A percentile compares a stretch with the other conserved stretches of the same genome.
Evolutionary conservation across 2,113 vertebrate species (phyloP).

Genomic region (Nothoprocta pentlandii): DNA sequence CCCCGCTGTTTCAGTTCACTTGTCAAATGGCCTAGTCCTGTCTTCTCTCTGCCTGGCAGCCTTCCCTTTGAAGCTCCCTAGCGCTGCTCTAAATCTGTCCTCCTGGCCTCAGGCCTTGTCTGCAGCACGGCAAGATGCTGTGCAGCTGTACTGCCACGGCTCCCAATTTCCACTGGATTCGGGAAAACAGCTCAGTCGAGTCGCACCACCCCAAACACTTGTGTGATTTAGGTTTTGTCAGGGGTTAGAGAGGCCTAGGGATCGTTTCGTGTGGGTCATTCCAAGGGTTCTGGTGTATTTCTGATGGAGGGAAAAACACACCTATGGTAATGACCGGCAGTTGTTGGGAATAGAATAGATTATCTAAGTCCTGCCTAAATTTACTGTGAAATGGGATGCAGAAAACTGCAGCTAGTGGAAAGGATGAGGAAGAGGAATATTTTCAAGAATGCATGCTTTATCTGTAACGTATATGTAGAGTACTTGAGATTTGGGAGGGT

Average conservation of each 20-base stretch:
- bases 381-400: background rate
- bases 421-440: background rate
- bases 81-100: slow-evolving; percentile 21
- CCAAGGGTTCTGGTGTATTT: background rate
- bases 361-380: background rate
- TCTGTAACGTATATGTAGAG: background rate
- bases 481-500: background rate
- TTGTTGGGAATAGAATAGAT: background rate
- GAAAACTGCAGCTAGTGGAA: background rate
- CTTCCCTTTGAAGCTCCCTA: slow-evolving; percentile 56
- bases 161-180: background rate
- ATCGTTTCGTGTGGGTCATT: background rate
- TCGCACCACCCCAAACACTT: background rate
- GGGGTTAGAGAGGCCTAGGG: background rate
- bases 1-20: slow-evolving; percentile 49
- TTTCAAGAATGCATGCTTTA: background rate
- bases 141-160: slow-evolving; percentile 4
- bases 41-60: slow-evolving; percentile 36
- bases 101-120: background rate
- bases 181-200: background rate
- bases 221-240: background rate
- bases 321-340: background rate
- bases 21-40: slow-evolving; percentile 36
- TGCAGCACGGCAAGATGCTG: background rate
- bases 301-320: background rate